Evolutionary conservation across 2,888 invertebrate species (phyloP).

Genomic region (Tinea trinotella): DNA sequence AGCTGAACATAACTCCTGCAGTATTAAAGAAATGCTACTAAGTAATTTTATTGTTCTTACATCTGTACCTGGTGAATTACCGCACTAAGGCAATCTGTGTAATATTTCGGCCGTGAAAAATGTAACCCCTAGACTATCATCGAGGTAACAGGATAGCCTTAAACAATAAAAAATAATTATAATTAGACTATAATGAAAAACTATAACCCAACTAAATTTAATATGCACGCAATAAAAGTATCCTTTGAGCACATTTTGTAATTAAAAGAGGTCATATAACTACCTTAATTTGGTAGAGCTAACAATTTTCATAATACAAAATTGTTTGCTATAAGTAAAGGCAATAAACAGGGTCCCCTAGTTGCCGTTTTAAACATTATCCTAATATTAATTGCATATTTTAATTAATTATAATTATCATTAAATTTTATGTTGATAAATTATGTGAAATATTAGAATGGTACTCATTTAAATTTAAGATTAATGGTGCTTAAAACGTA

Average conservation of each 20-base stretch:
- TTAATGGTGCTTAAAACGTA: too few relatives aligned
- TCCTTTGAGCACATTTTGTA: background rate
- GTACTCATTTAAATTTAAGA: too few relatives aligned
- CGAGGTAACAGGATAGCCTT: background rate
- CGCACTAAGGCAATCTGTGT: too few relatives aligned
- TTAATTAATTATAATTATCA: background rate
- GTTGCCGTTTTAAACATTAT: background rate
- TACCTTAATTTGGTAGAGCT: background rate
- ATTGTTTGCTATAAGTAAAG: background rate
- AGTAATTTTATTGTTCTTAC: too few relatives aligned
- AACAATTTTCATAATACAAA: constrained; percentile 10
- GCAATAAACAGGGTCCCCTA: background rate
- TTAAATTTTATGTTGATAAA: background rate
- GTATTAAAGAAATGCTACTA: too few relatives aligned
- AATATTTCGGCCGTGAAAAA: too few relatives aligned
- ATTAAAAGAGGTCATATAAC: background rate
- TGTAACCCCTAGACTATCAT: too few relatives aligned
- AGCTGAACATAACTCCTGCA: too few relatives aligned
- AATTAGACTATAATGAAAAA: too few relatives aligned
- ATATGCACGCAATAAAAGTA: background rate
- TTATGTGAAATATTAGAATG: too few relatives aligned
- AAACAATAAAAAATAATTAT: too few relatives aligned
- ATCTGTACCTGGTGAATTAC: too few relatives aligned
- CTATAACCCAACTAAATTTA: constrained; percentile 4
- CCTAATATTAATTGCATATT: background rate